phyloP scores from a whole-genome alignment of 2,888 invertebrate genomes.

The Leucoma salicis region DNA sequence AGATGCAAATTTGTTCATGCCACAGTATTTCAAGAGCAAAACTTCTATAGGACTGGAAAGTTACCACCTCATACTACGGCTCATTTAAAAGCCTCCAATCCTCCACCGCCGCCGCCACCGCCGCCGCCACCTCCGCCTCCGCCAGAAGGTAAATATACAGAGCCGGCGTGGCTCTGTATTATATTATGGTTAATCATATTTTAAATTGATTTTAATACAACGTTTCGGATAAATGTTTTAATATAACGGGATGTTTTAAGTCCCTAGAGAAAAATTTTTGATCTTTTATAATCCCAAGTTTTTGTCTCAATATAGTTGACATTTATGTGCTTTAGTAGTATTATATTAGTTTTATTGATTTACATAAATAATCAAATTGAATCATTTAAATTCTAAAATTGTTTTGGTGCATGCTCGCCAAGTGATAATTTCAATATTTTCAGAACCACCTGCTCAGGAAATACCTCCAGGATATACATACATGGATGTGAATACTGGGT shows the following conservation, averaged over 20 bases:
- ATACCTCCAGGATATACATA: background rate
- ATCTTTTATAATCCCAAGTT: too few species aligned
- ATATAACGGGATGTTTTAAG: too few species aligned
- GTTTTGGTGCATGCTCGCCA: background rate
- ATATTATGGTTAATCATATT: too few species aligned
- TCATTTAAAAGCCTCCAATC: conserved; percentile 9
- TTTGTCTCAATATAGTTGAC: too few species aligned
- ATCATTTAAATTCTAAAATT: too few species aligned
- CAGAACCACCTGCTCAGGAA: background rate
- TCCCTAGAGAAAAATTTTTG: too few species aligned
- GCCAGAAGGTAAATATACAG: conserved; percentile 36
- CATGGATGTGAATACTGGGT: background rate
- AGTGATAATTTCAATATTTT: background rate
- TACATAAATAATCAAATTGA: too few species aligned
- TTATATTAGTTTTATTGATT: too few species aligned
- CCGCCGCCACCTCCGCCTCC: conserved; percentile 28
- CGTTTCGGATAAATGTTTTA: too few species aligned
- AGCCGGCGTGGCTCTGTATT: too few species aligned
- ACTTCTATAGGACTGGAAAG: conserved; percentile 51
- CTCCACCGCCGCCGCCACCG: background rate
- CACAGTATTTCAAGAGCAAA: conserved; percentile 57
- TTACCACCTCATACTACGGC: conserved; percentile 52
- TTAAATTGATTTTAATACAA: too few species aligned
- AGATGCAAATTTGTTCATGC: conserved; percentile 64
- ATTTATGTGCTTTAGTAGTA: too few species aligned